These are phyloP conservation scores for Podarcis muralis DNA, from an alignment of 2,113 vertebrate genomes.

Conservation along the genomic window DNA sequence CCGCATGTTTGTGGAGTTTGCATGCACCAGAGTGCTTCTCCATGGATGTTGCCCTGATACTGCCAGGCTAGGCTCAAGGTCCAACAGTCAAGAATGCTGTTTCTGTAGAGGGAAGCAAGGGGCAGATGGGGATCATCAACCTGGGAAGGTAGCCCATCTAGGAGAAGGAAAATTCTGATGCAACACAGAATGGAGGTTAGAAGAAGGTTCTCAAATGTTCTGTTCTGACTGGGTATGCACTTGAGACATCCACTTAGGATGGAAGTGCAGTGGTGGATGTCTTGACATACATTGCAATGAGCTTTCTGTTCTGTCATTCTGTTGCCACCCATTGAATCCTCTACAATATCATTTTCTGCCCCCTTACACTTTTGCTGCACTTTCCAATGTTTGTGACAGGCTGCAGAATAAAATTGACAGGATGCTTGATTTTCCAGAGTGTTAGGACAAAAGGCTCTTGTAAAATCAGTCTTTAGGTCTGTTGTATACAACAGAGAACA, in stretches of 20 bases:
- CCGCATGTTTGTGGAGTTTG: background rate
- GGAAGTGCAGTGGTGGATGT: background rate
- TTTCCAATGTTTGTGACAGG: background rate
- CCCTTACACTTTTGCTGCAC: background rate
- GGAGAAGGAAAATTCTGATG: too few relatives aligned
- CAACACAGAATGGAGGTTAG: background rate
- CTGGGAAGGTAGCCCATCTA: too few relatives aligned
- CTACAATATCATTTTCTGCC: background rate
- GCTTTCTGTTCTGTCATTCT: constrained; percentile 24
- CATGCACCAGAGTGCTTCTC: background rate
- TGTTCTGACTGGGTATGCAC: background rate
- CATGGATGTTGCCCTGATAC: background rate
- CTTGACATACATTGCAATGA: constrained; percentile 37
- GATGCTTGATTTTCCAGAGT: constrained; percentile 21
- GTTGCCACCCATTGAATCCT: background rate
- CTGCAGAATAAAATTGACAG: constrained; percentile 2
- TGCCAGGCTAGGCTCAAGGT: too few relatives aligned
- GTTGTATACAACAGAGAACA: background rate
- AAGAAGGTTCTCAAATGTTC: background rate
- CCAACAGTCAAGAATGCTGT: too few relatives aligned
- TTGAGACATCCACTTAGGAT: background rate
- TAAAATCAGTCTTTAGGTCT: constrained; percentile 26
- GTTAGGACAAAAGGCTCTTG: constrained; percentile 19
- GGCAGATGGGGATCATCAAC: too few relatives aligned
- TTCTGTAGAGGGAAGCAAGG: too few relatives aligned